Conservation (phyloP, 2,888 invertebrate species). For the Melanotus villosus region DNA sequence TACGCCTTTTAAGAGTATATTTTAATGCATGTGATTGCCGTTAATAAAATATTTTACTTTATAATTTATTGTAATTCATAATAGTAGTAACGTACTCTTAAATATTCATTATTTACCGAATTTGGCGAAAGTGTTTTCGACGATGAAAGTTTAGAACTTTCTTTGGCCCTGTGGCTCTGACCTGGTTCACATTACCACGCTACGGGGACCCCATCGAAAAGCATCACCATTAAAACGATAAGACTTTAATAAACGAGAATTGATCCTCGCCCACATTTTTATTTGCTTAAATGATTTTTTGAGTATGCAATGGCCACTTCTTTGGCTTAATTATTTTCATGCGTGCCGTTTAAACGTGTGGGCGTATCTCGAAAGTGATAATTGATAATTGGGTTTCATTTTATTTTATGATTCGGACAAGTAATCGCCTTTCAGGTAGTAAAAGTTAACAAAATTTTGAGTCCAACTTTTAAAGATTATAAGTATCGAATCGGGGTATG, state of each 20-base stretch:
- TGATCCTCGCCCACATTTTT: constrained; percentile 9
- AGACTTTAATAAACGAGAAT: constrained; percentile 9
- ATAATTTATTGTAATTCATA: not conserved
- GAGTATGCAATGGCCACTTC: not conserved
- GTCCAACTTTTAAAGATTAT: too few relatives aligned
- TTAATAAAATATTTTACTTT: not conserved
- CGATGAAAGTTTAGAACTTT: constrained; percentile 36
- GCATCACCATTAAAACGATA: constrained; percentile 4
- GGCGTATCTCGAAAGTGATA: constrained; percentile 5
- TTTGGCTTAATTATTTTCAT: constrained; percentile 9
- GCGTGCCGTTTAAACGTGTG: not conserved
- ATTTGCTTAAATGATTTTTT: constrained; percentile 6
- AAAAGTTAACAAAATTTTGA: too few relatives aligned
- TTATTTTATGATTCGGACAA: not conserved
- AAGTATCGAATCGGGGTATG: too few relatives aligned
- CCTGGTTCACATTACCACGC: constrained; percentile 45
- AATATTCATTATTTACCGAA: constrained; percentile 33
- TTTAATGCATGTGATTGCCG: not conserved
- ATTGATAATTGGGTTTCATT: not conserved
- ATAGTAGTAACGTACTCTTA: not conserved
- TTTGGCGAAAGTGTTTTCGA: constrained; percentile 39
- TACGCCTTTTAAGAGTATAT: too few relatives aligned
- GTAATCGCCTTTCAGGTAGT: too few relatives aligned
- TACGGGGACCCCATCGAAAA: not conserved
- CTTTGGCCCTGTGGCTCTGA: constrained; percentile 48